phyloP scores from a whole-genome alignment of 2,888 invertebrate species.

The Zaprionus obscuricornis region DNA sequence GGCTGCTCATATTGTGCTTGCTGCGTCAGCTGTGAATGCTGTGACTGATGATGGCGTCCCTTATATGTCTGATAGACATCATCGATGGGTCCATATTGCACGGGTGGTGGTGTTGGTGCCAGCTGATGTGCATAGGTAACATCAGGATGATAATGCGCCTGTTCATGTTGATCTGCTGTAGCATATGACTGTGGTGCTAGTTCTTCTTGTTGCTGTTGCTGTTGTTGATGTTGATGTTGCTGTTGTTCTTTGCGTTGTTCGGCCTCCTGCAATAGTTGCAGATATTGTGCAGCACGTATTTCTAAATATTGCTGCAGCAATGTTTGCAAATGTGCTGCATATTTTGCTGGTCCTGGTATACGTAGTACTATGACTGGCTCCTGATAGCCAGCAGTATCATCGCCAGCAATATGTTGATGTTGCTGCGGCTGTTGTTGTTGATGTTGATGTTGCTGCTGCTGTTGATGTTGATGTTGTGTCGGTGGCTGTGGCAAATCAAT shows the following conservation, averaged over 20 bases:
- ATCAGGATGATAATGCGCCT: slow-evolving; percentile 61
- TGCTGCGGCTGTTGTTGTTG: too few relatives aligned
- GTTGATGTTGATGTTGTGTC: too few relatives aligned
- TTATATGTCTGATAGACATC: slow-evolving; percentile 81
- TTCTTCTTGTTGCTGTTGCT: slow-evolving; percentile 37
- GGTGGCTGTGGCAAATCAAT: slow-evolving; percentile 62
- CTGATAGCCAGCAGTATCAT: slow-evolving; percentile 58
- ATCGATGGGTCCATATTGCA: slow-evolving; percentile 74
- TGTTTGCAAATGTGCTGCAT: slow-evolving; percentile 82
- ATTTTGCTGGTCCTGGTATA: slow-evolving; percentile 83
- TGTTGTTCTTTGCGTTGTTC: slow-evolving; percentile 74
- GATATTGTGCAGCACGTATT: slow-evolving; percentile 82
- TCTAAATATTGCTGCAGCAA: slow-evolving; percentile 83
- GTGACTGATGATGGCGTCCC: slow-evolving; percentile 65
- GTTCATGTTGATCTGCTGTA: slow-evolving; percentile 42
- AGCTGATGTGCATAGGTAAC: slow-evolving; percentile 63
- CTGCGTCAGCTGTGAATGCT: slow-evolving; percentile 45
- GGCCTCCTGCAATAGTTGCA: slow-evolving; percentile 80
- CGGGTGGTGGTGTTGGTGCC: slow-evolving; percentile 56
- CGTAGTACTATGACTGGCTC: slow-evolving; percentile 83
- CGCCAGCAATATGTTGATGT: too few relatives aligned
- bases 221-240: slow-evolving; percentile 39
- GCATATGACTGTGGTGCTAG: slow-evolving; percentile 35
- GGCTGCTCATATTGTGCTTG: slow-evolving; percentile 56
- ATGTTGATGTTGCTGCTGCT: too few relatives aligned